Conservation (phyloP, 2,888 invertebrate genomes). For the Cactoblastis cactorum region DNA sequence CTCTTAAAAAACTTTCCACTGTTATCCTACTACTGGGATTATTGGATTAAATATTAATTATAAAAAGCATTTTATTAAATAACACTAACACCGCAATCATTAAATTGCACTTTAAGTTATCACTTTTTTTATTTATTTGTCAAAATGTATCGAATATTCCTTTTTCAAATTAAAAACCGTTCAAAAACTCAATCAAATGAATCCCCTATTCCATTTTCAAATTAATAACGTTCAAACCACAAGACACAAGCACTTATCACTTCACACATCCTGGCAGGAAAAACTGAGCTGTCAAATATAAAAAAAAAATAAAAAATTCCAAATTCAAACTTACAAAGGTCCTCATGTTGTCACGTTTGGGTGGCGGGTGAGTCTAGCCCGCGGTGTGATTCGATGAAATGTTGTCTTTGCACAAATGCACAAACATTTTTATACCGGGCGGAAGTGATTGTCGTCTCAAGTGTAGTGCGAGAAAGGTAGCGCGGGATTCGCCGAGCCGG, state of each 20-base stretch:
- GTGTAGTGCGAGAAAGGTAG: constrained; percentile 57
- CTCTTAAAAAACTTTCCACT: too few species aligned
- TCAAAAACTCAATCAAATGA: neutral
- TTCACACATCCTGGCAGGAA: constrained; percentile 1
- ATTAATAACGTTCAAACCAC: neutral
- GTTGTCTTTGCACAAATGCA: constrained; percentile 54
- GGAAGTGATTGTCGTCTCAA: constrained; percentile 68
- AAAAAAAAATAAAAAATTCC: constrained; percentile 19
- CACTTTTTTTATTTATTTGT: too few species aligned
- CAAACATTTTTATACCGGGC: constrained; percentile 67
- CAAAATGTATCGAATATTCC: too few species aligned
- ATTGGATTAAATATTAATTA: too few species aligned
- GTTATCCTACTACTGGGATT: too few species aligned
- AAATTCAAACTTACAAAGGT: constrained; percentile 59
- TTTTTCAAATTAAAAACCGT: neutral
- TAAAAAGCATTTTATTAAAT: too few species aligned
- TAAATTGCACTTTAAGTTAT: too few species aligned
- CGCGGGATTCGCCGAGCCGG: constrained; percentile 35
- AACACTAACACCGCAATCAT: too few species aligned
- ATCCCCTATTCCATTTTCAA: neutral
- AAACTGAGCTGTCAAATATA: constrained; percentile 15
- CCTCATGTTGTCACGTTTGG: constrained; percentile 66
- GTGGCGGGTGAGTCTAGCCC: constrained; percentile 35
- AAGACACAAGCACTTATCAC: neutral
- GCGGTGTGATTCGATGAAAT: constrained; percentile 45